phyloP scores from a whole-genome alignment of 2,888 invertebrate species.

The Resseliella maxima region DNA sequence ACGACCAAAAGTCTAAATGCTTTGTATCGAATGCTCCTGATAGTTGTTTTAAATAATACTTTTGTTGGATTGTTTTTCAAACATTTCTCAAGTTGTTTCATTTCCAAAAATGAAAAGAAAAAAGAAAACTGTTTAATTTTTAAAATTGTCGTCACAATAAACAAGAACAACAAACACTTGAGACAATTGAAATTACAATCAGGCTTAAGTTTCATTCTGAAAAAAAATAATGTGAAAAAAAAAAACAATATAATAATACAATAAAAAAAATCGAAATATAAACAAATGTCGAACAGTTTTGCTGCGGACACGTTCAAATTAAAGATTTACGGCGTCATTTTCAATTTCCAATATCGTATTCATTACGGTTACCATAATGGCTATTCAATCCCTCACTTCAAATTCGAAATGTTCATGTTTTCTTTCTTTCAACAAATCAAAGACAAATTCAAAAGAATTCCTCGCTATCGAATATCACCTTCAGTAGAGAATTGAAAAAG shows the following conservation, averaged over 20 bases:
- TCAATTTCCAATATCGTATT: not conserved
- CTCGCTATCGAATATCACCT: not conserved
- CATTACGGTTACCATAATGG: constrained; percentile 25
- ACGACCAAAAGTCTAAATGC: not conserved
- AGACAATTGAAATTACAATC: not conserved
- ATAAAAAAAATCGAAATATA: not conserved
- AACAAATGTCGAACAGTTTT: not conserved
- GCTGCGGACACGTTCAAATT: constrained; percentile 45
- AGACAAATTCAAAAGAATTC: not conserved
- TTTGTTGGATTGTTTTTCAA: not conserved
- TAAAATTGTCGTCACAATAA: too few relatives aligned
- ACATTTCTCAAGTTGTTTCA: not conserved
- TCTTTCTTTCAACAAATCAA: not conserved
- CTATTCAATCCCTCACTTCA: not conserved
- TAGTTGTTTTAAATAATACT: not conserved
- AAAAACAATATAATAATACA: not conserved
- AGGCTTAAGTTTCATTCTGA: not conserved
- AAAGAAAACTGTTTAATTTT: too few relatives aligned
- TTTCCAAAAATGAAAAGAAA: not conserved
- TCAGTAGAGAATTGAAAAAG: not conserved
- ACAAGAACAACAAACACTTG: not conserved
- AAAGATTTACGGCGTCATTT: not conserved
- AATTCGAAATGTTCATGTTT: constrained; percentile 24
- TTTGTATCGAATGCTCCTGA: not conserved
- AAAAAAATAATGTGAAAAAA: not conserved